Evolutionary conservation across 2,797 vertebrate genomes (phyloP), one percentile per base, ranked within the genome.

Genomic region (Psittacula derbiana): DNA sequence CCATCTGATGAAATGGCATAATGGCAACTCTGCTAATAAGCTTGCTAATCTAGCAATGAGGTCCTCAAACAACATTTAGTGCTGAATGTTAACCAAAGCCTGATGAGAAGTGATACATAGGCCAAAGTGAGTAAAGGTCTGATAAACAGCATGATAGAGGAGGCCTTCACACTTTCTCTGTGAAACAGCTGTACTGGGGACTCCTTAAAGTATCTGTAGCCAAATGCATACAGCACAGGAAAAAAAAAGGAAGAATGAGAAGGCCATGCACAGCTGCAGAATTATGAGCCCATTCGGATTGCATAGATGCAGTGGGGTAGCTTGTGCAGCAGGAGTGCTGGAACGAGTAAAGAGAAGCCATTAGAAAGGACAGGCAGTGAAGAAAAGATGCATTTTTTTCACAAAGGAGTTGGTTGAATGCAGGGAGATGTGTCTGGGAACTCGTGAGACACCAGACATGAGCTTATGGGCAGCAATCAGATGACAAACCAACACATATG

Each of bases 31-130:
- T 83, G 5, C 25, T 85, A 69, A 72, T 8, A 71, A 57, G 12
- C 18, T 61, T 19, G 0, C 25, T 73, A n/a, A 57, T 33, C 19
- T 23, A 69, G 43, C 30, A 43, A 38, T 10, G 49, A 44, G 10
- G 19, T 33, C 27, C 20, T 57, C 53, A 74, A 76, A 1, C n/a
- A 38, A 8, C 0, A 0, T 16, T 80, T 24, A 18, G 16, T 6
- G 14, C 14, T 36, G 14, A 28, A 31, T 1, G 1, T 30, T 67
- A 72, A 57, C 14, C 31, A 46, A 44, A 46, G 16, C 12, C 38
- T 69, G 1, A 1, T 21, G 38, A 69, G 41, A 64, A 75, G 9
- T 13, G 19, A 38, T 38, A 4, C 16, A 7, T 7, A 25, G 19
- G 40, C 16, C 72, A 46, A 65, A 55, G 15, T 14, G 31, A 87